phyloP scores from a whole-genome alignment of 2,113 vertebrate genomes.

The Equus quagga region DNA sequence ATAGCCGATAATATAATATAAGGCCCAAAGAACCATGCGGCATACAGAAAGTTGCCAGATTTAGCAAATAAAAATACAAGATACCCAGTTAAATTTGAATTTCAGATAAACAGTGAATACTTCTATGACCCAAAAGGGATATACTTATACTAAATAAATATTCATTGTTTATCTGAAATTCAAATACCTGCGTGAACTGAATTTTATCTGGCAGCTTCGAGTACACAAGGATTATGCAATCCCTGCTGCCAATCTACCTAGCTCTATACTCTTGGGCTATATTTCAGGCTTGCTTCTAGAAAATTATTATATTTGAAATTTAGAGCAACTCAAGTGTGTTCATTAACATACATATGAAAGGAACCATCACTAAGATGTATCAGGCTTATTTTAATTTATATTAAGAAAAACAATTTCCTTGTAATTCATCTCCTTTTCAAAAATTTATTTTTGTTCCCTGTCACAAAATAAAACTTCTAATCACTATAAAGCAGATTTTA shows the following conservation, averaged over 20 bases:
- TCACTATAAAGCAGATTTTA: not conserved
- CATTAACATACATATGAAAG: not conserved
- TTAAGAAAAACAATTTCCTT: not conserved
- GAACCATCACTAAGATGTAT: not conserved
- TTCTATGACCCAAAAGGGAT: not conserved
- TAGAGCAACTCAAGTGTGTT: not conserved
- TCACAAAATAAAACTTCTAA: not conserved
- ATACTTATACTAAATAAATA: not conserved
- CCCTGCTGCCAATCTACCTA: not conserved
- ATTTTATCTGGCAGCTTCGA: not conserved
- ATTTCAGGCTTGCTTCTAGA: not conserved
- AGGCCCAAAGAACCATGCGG: not conserved
- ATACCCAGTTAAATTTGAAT: not conserved
- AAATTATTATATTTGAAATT: not conserved
- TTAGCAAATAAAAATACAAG: not conserved
- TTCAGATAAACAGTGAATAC: not conserved
- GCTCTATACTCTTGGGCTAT: not conserved
- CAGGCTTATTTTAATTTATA: slow-evolving; percentile 4
- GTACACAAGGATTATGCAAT: not conserved
- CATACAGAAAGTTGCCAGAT: not conserved
- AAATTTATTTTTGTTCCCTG: not conserved
- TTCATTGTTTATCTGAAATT: slow-evolving; percentile 27
- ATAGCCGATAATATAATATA: not conserved
- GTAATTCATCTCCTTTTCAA: not conserved
- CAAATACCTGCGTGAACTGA: not conserved